Percentiles rank a stretch among this genome's conserved stretches.
Evolutionary conservation across 2,113 vertebrate species (phyloP).

Genomic region (Suricata suricatta): DNA sequence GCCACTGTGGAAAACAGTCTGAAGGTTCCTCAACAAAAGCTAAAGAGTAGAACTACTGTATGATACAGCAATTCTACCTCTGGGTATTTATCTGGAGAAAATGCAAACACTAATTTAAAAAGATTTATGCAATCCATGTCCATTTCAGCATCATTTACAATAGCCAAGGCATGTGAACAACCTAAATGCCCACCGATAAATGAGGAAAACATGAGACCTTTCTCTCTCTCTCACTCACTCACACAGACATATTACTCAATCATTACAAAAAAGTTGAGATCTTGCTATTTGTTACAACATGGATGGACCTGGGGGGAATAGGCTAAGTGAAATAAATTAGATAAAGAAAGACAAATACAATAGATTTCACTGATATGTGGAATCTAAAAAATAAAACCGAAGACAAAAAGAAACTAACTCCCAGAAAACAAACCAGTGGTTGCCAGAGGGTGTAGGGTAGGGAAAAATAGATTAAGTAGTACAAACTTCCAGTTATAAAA

Average conservation of each 20-base stretch:
- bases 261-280: background rate
- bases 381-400: background rate
- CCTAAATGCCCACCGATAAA: background rate
- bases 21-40: background rate
- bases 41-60: background rate
- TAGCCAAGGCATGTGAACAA: background rate
- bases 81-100: background rate
- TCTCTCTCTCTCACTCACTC: background rate
- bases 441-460: background rate
- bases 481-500: background rate
- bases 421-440: background rate
- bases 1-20: background rate
- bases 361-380: background rate
- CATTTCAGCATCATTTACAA: background rate
- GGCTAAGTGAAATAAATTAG: background rate
- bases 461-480: background rate
- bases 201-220: background rate
- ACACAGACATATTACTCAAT: background rate
- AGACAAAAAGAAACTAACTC: background rate
- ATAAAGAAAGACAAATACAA: background rate
- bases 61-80: background rate
- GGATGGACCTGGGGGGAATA: background rate
- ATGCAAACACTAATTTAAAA: background rate
- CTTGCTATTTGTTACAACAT: background rate
- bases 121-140: background rate